phyloP scores from a whole-genome alignment of 2,888 invertebrate species.

The Eremobia ochroleuca region DNA sequence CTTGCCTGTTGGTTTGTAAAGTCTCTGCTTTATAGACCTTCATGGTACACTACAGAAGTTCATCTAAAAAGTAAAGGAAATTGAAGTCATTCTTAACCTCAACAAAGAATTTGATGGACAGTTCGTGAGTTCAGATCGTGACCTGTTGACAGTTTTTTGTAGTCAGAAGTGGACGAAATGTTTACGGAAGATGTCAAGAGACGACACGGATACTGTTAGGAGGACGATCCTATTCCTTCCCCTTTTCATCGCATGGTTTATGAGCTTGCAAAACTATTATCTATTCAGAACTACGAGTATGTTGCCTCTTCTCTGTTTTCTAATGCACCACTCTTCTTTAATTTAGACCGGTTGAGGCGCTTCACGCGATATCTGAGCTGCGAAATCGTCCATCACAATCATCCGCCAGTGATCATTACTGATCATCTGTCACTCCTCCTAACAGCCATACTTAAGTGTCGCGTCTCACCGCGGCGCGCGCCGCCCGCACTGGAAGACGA shows the following conservation, averaged over 20 bases:
- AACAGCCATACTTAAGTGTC: slow-evolving; percentile 22
- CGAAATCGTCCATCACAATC: slow-evolving; percentile 22
- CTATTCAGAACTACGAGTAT: background rate
- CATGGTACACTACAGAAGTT: background rate
- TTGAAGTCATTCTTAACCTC: background rate
- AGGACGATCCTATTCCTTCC: background rate
- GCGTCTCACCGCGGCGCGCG: background rate
- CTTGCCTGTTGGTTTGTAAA: background rate
- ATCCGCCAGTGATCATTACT: slow-evolving; percentile 19
- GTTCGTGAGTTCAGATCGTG: slow-evolving; percentile 18
- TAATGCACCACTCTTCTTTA: slow-evolving; percentile 6
- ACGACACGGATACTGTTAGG: background rate
- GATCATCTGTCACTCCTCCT: slow-evolving; percentile 21
- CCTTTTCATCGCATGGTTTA: background rate
- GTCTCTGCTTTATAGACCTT: background rate
- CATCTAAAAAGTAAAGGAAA: slow-evolving; percentile 2
- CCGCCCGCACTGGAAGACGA: background rate
- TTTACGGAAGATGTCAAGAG: background rate
- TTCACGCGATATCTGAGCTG: slow-evolving; percentile 41
- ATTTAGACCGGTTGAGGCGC: slow-evolving; percentile 19
- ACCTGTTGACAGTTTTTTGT: slow-evolving; percentile 11
- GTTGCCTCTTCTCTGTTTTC: background rate
- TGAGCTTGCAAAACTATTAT: background rate
- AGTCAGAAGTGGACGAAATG: background rate
- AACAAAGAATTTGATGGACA: background rate